Evolutionary conservation across 2,888 invertebrate genomes (phyloP), one percentile per base, ranked within the genome.

Genomic region (Ophion ellenae): DNA sequence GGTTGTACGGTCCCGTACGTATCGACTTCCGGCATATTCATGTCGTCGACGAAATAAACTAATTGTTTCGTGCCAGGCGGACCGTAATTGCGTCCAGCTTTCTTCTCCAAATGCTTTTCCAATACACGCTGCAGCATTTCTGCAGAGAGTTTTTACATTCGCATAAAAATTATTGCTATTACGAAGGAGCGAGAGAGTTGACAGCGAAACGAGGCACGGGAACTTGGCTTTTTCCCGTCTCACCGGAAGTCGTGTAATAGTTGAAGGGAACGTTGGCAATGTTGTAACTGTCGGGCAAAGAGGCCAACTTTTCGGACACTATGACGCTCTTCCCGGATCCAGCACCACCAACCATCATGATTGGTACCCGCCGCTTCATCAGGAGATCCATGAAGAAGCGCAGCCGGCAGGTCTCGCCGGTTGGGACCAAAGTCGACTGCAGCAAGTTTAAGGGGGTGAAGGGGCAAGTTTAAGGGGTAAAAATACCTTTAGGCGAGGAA

Each of bases 11-110:
- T 99, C 81, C 98, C 98, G 93, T 99, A 99, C 81, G 96, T 96
- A 94, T 99, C 99, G 3, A 99, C 98, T 95, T 98, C 98, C 0
- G 99, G 99, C 98, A 99, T 99, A 93, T 99, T 99, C 96, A 99
- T 96, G 91, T 99, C 99, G 91, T 99, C 99, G 82, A 99, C 96
- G 93, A 99, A 99, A 94, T 98, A 99, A 78, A 99, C 96, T 95
- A 99, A 97, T 28, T 96, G 96, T 94, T 98, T 98, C 92, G 96
- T 97, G n/a, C 98, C 99, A 0, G 98, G 98, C 0, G 99, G 99
- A 0, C 98, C 99, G 92, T 96, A 99, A 93, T 98, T 98, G 81
- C 98, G 96, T 0, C 99, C 99, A 0, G 99, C 98, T 93, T 99
- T 99, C 94, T 99, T 99, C 93, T 99, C 99, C 74, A 99, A 94